Conservation (phyloP, 2,888 invertebrate genomes). For the Eilema sororculum region DNA sequence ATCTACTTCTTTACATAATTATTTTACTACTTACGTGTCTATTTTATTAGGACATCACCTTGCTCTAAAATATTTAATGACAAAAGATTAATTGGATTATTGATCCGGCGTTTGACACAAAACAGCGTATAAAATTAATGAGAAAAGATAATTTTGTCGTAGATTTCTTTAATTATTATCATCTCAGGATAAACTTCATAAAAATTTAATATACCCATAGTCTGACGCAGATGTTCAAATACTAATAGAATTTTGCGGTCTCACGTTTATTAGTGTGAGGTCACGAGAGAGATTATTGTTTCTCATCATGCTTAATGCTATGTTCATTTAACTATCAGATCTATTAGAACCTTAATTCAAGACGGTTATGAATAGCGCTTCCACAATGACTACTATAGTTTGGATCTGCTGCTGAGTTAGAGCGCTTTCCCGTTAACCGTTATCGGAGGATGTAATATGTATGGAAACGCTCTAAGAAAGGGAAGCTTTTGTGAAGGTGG, state of each 20-base stretch:
- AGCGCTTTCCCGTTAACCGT: no score
- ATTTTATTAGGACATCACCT: not conserved
- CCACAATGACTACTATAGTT: no score
- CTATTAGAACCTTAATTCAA: not conserved
- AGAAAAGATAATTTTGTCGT: not conserved
- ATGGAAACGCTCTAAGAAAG: no score
- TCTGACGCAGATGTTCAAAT: not conserved
- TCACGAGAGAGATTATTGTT: not conserved
- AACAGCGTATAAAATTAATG: not conserved
- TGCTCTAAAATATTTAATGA: not conserved
- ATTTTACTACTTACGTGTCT: no score
- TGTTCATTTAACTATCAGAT: no score
- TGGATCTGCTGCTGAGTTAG: no score
- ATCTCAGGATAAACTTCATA: not conserved
- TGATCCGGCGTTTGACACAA: not conserved
- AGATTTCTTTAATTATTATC: not conserved
- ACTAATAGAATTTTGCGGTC: not conserved
- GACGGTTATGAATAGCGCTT: no score
- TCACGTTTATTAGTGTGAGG: not conserved
- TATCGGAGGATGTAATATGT: no score
- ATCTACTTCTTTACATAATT: no score
- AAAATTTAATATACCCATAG: constrained; percentile 1
- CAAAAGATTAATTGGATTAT: not conserved
- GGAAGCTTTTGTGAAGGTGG: no score
- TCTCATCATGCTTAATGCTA: not conserved